phyloP scores from a whole-genome alignment of 2,113 vertebrate genomes.

The Neomonachus schauinslandi region DNA sequence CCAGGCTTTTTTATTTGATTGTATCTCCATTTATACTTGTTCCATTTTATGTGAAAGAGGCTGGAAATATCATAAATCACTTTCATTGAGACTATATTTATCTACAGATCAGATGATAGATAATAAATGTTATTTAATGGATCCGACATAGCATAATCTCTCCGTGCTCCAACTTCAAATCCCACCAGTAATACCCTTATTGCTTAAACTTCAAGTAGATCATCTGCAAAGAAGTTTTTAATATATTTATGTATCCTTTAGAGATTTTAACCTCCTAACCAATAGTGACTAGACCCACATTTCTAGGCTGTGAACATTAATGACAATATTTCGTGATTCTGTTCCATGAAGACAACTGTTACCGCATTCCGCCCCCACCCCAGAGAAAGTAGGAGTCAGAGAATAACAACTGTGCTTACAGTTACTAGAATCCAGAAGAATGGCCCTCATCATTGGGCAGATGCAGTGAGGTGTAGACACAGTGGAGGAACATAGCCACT shows the following conservation, averaged over 20 bases:
- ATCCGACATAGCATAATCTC: background rate
- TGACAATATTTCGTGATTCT: background rate
- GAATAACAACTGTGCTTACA: background rate
- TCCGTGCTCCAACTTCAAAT: background rate
- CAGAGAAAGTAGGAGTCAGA: background rate
- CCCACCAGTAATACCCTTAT: background rate
- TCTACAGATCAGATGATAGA: constrained; percentile 61
- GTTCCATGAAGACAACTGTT: background rate
- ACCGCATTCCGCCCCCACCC: background rate
- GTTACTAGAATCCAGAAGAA: background rate
- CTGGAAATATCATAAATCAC: constrained; percentile 48
- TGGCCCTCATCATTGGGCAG: background rate
- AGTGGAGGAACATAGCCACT: background rate
- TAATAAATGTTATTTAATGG: constrained; percentile 65
- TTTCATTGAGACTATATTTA: constrained; percentile 51
- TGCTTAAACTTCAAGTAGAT: constrained; percentile 21
- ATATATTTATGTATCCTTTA: background rate
- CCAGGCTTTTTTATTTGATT: constrained; percentile 63
- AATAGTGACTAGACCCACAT: background rate
- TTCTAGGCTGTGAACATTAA: background rate
- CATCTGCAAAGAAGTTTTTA: constrained; percentile 12
- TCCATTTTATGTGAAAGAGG: constrained; percentile 52
- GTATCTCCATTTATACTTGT: constrained; percentile 55
- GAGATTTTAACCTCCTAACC: background rate
- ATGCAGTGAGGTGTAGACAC: background rate